Conservation (phyloP, 2,113 vertebrate genomes). For the Porphyrio hochstetteri region DNA sequence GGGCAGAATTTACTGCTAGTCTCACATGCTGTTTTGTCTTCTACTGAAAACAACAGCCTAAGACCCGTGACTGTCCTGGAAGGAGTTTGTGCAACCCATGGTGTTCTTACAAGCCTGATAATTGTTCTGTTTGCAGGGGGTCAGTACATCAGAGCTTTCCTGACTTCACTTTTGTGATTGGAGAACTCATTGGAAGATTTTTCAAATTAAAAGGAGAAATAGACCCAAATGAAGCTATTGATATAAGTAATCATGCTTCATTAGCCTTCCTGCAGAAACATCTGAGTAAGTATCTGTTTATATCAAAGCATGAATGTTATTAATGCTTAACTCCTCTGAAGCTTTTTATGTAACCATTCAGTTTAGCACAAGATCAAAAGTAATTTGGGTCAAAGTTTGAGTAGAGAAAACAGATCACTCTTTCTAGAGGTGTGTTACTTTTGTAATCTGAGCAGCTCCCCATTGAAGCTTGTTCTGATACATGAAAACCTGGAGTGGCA, state of each 20-base stretch:
- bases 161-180: slow-evolving; percentile 91
- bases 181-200: slow-evolving; percentile 83
- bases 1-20: background rate
- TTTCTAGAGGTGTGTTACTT: background rate
- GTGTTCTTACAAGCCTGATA: background rate
- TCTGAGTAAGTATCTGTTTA: slow-evolving; percentile 80
- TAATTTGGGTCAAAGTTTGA: background rate
- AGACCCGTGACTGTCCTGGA: background rate
- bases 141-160: slow-evolving; percentile 94
- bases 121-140: slow-evolving; percentile 77
- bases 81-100: background rate
- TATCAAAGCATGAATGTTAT: background rate
- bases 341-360: background rate
- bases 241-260: slow-evolving; percentile 88
- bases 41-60: background rate
- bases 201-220: slow-evolving; percentile 88
- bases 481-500: background rate
- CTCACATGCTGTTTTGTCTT: background rate
- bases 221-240: slow-evolving; percentile 85
- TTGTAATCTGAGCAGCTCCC: background rate
- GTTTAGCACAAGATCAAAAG: background rate
- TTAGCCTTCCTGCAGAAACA: slow-evolving; percentile 95
- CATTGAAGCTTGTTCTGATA: background rate
- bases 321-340: background rate
- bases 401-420: background rate